Base-by-base conservation (phyloP, 2,888 invertebrate genomes). In the Acronicta alni region DNA sequence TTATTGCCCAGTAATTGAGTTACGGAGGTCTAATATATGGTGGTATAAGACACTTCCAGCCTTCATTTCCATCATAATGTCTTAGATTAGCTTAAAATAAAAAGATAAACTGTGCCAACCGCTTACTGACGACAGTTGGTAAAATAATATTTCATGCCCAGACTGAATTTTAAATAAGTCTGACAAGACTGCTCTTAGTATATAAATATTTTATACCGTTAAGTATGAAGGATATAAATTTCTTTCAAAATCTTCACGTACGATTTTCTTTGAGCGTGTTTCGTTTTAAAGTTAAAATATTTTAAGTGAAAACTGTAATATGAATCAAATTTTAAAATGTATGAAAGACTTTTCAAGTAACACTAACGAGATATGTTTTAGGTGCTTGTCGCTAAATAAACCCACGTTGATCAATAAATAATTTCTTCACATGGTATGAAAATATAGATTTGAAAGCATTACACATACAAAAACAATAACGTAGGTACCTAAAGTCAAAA, bases 161-260 rank as follows among this genome's bases (percentile, higher is more conserved):
- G 49, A 30, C 44, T 51, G 63, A 73, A 67, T 73, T 70, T 63
- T 54, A 67, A 75, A 67, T 42, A 58, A 70, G 20, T 57, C 44
- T 41, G 57, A 66, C 61, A 64, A 56, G 57, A 57, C 53, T 55
- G 58, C 56, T 63, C 54, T 45, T 60, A 67, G 49, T 61, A 64
- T 43, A 73, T 67, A 73, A 62, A 75, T 75, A 70, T 76, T 64
- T 57, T 52, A 76, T 61, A 35, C 16, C 37, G 30, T 56, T 52
- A 53, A 59, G 48, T 52, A 64, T 54, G 57, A 54, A 17, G 43
- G 47, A 45, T 51, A 73, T 59, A 69, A 76, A 64, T 66, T 49
- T 47, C 51, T 48, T 45, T 44, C 47, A 62, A 67, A 47, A 47
- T 73, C 35, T 46, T 41, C 39, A 70, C 48, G 70, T 62, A 62